Percentiles rank a stretch among this genome's conserved stretches.
These are phyloP conservation scores for Nannoperca australis DNA, from an alignment of 2,797 vertebrate species.

Conservation along the genomic window DNA sequence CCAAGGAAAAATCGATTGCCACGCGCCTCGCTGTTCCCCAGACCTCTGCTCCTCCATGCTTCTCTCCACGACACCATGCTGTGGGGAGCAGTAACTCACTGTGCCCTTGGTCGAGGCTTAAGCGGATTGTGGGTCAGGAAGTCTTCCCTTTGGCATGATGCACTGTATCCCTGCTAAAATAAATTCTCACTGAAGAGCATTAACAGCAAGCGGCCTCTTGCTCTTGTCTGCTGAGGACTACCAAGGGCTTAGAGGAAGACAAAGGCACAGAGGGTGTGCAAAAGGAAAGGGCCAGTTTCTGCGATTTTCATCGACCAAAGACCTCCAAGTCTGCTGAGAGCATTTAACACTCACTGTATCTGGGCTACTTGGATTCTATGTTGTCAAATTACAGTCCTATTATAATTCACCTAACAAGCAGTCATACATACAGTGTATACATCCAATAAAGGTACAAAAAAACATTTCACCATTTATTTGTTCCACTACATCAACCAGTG, in stretches of 20 bases:
- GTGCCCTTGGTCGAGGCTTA: slow-evolving; percentile 80
- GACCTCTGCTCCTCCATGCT: slow-evolving; percentile 74
- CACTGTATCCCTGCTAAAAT: slow-evolving; percentile 77
- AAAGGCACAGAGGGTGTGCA: slow-evolving; percentile 58
- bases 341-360: slow-evolving; percentile 56
- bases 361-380: slow-evolving; percentile 40
- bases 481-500: slow-evolving; percentile 11
- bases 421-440: slow-evolving; percentile 7
- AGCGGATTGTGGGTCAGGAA: slow-evolving; percentile 82
- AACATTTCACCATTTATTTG: slow-evolving; percentile 1
- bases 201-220: slow-evolving; percentile 73
- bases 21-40: slow-evolving; percentile 71
- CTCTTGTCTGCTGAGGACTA: slow-evolving; percentile 70
- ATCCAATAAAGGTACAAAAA: slow-evolving; percentile 16
- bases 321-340: slow-evolving; percentile 47
- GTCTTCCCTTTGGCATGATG: slow-evolving; percentile 77
- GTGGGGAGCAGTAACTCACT: slow-evolving; percentile 75
- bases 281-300: slow-evolving; percentile 58
- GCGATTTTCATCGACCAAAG: slow-evolving; percentile 61
- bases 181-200: slow-evolving; percentile 79
- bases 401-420: slow-evolving; percentile 22
- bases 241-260: slow-evolving; percentile 68
- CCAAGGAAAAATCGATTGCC: slow-evolving; percentile 82
- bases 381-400: slow-evolving; percentile 32
- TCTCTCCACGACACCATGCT: slow-evolving; percentile 74